Evolutionary conservation across 2,113 vertebrate species (phyloP).

Genomic region (Psophia crepitans): DNA sequence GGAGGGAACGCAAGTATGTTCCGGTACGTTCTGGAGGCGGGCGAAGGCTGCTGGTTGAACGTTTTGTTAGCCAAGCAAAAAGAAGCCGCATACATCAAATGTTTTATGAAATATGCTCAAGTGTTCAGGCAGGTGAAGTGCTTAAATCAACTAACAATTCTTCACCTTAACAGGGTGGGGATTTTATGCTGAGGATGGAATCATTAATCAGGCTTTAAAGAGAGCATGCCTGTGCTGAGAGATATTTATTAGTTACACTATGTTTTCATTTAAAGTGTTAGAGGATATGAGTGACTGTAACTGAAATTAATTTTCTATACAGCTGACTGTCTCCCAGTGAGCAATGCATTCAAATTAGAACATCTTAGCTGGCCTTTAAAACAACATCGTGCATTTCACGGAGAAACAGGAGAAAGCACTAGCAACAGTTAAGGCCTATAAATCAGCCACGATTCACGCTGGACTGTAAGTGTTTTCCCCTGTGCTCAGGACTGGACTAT

Average conservation of each 20-base stretch:
- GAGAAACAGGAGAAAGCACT: not conserved
- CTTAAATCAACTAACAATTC: slow-evolving; percentile 57
- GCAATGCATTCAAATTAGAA: slow-evolving; percentile 17
- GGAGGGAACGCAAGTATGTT: not conserved
- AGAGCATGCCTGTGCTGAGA: not conserved
- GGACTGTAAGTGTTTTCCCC: not conserved
- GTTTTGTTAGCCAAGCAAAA: not conserved
- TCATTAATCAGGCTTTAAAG: slow-evolving; percentile 44
- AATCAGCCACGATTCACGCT: not conserved
- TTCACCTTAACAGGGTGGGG: slow-evolving; percentile 39
- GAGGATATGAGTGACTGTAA: slow-evolving; percentile 25
- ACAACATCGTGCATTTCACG: not conserved
- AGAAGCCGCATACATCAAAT: not conserved
- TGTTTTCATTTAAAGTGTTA: slow-evolving; percentile 42
- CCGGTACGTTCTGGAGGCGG: not conserved
- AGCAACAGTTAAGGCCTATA: not conserved
- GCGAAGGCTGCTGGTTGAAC: not conserved
- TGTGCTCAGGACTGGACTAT: not conserved
- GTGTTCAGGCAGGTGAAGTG: slow-evolving; percentile 43
- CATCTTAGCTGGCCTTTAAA: slow-evolving; percentile 4
- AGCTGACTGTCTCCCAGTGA: slow-evolving; percentile 4
- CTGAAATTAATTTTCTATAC: slow-evolving; percentile 27
- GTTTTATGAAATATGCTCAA: slow-evolving; percentile 9
- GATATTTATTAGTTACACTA: slow-evolving; percentile 49
- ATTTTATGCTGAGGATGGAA: slow-evolving; percentile 48